Evolutionary conservation across 2,113 vertebrate genomes (phyloP).

Genomic region (Labeo rohita): DNA sequence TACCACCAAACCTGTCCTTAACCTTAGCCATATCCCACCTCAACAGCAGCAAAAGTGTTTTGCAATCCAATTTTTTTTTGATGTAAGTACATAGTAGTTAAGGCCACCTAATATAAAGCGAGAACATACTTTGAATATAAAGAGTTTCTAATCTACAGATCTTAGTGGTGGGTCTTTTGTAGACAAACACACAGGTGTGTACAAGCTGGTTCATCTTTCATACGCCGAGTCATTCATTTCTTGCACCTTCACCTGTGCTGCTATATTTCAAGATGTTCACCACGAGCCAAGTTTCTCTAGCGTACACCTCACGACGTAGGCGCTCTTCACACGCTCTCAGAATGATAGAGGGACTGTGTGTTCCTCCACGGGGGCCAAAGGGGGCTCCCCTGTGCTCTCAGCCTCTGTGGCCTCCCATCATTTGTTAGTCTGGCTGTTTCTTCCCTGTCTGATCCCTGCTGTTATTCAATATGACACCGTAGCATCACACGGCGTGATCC

Average conservation of each 20-base stretch:
- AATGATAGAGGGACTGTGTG: constrained; percentile 50
- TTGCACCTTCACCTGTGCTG: constrained; percentile 5
- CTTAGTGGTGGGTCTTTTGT: constrained; percentile 6
- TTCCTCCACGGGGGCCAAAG: constrained; percentile 44
- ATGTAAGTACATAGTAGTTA: too few species aligned
- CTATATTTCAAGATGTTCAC: constrained; percentile 4
- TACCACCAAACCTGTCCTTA: too few species aligned
- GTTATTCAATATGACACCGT: constrained; percentile 54
- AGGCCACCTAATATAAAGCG: too few species aligned
- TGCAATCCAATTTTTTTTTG: too few species aligned
- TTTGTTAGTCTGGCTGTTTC: constrained; percentile 62
- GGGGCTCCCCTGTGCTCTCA: constrained; percentile 41
- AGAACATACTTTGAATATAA: too few species aligned
- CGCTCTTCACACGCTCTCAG: constrained; percentile 39
- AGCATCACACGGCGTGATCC: constrained; percentile 37
- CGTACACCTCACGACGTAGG: not conserved
- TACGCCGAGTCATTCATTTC: constrained; percentile 39
- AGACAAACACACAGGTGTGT: constrained; percentile 43
- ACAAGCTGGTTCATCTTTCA: constrained; percentile 7
- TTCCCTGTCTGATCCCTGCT: constrained; percentile 49
- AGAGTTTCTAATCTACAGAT: not conserved
- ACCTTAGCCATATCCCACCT: too few species aligned
- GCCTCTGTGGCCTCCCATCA: constrained; percentile 47
- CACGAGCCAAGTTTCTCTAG: constrained; percentile 33
- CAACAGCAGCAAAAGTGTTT: too few species aligned